Base-by-base conservation (phyloP, 2,113 vertebrate species). In the Propithecus coquereli region DNA sequence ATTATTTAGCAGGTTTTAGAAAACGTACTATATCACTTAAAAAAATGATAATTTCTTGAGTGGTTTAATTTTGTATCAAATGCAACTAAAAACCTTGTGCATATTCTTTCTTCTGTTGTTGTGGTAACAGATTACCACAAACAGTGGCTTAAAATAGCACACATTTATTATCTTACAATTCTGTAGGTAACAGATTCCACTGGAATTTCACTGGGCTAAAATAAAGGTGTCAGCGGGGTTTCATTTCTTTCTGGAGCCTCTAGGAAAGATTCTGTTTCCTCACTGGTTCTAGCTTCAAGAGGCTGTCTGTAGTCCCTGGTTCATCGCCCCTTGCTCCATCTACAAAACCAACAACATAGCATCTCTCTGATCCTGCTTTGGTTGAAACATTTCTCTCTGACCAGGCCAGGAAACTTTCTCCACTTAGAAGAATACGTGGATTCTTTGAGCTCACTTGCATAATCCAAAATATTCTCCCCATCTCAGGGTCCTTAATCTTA, bases 1-100 rank as follows among this genome's bases (percentile, higher is more conserved):
- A 34, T 95, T 87, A 95, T 57, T 94, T 87, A 71, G 76, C 16
- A 77, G 81, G 74, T 40, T 94, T 96, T 27, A 16, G 76, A 81
- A 91, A 65, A 71, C 1, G 13, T 50, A 61, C 54, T 45, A 30
- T 8, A n/a, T 68, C 79, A 34, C 47, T 66, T 79, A 68, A 92
- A 32, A 90, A 45, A 90, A 87, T 0, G 34, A 47, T 71, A 74
- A 25, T 65, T 32, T 40, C 80, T 45, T 54, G 68, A 73, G 40
- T 74, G 23, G 30, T 47, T 95, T 70, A 8, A 71, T 86, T 91
- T 83, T 80, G 34, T 43, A 52, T 27, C 40, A 68, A 76, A 77
- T 71, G 22, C 87, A 18, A 66, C 77, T 57, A 22, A 77, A 86
- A 86, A 17, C 20, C 61, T 37, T 63, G 61, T 71, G 5, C 3